Evolutionary conservation across 1,140 invertebrate species (phyloP), one percentile per base, ranked within the genome.

Genomic region (Tetramorium alpestre): DNA sequence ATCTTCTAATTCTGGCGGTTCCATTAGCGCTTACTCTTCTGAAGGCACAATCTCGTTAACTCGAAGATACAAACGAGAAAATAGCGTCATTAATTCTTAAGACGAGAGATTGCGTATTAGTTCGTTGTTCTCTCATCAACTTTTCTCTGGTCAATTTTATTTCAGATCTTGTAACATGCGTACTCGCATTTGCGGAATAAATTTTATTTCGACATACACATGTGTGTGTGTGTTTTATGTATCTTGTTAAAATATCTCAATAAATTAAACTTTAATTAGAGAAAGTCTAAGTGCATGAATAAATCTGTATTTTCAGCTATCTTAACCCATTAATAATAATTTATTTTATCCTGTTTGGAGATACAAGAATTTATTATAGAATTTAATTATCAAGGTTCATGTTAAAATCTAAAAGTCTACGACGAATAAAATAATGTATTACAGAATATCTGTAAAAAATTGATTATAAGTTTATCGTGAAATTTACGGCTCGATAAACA

Each of bases 1-100:
- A 77, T 85, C 62, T 65, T 54, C 47, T 54, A 60, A 64, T 51
- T 58, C n/a, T 51, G 25, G 18, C 28, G 28, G 56, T 65, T 49
- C 47, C 47, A 51, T 56, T 69, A 80, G 64, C 51, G 67, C 7
- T 6, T 7, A 8, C 33, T 16, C 64, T 69, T 81, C 38, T 41
- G 11, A 38, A 51, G 16, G 5, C 38, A 6, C 38, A 33, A 58
- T 54, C 33, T 56, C 22, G 47, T 69, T 67, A 47, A 10, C 16
- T n/a, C 28, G 44, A 33, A 73, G 38, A 73, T 47, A 60, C 22
- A 41, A 28, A 28, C 16, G 67, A 72, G 10, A 38, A 75, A 13
- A 62, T 75, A 76, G 13, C 4, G 28, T 33, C 41, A 13, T 72
- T 72, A 70, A 25, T 47, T 70, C 13, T 51, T 51, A 28, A 49